Evolutionary conservation across 2,797 vertebrate species (phyloP).

Genomic region (Rhinella marina): DNA sequence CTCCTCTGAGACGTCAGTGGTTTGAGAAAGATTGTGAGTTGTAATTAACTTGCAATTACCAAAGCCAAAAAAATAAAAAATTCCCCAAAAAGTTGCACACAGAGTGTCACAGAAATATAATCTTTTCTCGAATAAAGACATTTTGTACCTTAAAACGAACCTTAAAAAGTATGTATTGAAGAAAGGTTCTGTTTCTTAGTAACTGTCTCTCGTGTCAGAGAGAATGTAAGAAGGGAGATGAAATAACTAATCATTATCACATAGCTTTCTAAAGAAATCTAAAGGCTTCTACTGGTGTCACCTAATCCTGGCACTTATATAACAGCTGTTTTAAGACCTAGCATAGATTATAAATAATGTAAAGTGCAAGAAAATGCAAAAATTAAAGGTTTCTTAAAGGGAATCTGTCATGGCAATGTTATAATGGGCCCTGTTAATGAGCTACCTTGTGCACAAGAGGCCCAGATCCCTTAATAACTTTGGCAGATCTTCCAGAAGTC

Average conservation of each 20-base stretch:
- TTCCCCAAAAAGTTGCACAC: neutral
- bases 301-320: neutral
- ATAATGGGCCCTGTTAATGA: too few relatives aligned
- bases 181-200: slow-evolving; percentile 43
- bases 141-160: slow-evolving; percentile 11
- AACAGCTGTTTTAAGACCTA: neutral
- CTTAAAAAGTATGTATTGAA: neutral
- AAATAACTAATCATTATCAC: slow-evolving; percentile 33
- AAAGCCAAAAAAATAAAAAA: neutral
- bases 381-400: neutral
- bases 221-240: neutral
- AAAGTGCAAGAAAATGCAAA: neutral
- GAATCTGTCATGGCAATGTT: neutral
- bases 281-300: neutral
- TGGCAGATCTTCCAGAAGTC: too few relatives aligned
- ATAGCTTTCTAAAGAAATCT: neutral
- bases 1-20: too few relatives aligned
- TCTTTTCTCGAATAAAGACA: neutral
- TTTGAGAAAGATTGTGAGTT: too few relatives aligned
- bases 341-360: neutral
- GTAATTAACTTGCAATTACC: neutral
- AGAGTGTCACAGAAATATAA: neutral
- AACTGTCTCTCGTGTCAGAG: slow-evolving; percentile 42
- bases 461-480: too few relatives aligned
- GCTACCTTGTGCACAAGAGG: too few relatives aligned